A percentile compares a stretch with the other conserved stretches of the same genome.
These are phyloP conservation scores for Barypeithes pellucidus DNA, from an alignment of 2,888 invertebrate species.

Conservation along the genomic window DNA sequence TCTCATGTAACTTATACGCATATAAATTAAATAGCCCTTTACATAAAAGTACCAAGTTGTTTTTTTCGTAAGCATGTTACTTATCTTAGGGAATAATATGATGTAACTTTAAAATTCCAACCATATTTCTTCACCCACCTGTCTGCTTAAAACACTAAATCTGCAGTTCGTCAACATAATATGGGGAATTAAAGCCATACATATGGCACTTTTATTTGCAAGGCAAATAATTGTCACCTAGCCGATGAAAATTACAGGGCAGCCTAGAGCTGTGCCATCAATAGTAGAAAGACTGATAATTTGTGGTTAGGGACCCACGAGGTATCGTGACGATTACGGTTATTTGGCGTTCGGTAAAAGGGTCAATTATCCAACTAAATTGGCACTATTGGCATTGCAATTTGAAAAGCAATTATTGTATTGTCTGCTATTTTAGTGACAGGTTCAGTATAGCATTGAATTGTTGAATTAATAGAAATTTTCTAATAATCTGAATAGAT, in stretches of 20 bases:
- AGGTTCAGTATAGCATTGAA: slow-evolving; percentile 3
- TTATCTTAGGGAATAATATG: no score
- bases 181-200: slow-evolving; percentile 34
- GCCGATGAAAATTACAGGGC: slow-evolving; percentile 49
- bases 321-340: slow-evolving; percentile 25
- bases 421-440: slow-evolving; percentile 14
- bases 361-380: slow-evolving; percentile 34
- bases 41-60: no score
- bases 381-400: slow-evolving; percentile 38
- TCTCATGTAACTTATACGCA: no score
- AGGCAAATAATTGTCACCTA: slow-evolving; percentile 44
- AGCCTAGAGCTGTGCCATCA: slow-evolving; percentile 46
- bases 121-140: slow-evolving; percentile 38
- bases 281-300: slow-evolving; percentile 44
- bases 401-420: slow-evolving; percentile 35
- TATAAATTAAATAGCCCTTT: no score
- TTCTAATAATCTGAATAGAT: no score
- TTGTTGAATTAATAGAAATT: no score
- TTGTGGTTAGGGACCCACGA: slow-evolving; percentile 32
- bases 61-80: no score
- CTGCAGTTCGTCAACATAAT: slow-evolving; percentile 31
- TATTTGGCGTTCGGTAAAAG: slow-evolving; percentile 41
- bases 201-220: slow-evolving; percentile 29
- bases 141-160: slow-evolving; percentile 36
- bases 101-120: slow-evolving; percentile 9